Percentiles rank a stretch among this genome's conserved stretches.
These are phyloP conservation scores for Periophthalmus modestus DNA, from an alignment of 2,113 vertebrate species.

Conservation along the genomic window DNA sequence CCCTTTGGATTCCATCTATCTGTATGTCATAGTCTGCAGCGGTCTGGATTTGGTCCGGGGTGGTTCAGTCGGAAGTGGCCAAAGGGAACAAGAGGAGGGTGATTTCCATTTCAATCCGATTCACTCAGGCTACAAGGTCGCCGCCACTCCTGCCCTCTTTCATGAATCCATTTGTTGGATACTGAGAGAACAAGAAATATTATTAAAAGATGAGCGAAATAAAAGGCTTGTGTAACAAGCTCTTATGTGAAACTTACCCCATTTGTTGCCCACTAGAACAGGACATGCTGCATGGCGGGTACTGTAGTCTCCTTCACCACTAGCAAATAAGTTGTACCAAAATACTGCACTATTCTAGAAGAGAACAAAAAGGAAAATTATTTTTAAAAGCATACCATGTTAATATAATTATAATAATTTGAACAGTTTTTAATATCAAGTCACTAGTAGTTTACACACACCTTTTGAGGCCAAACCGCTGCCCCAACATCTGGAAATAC, in stretches of 20 bases:
- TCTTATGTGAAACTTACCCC: slow-evolving; percentile 52
- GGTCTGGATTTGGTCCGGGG: slow-evolving; percentile 36
- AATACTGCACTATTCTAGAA: slow-evolving; percentile 64
- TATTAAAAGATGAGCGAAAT: background rate
- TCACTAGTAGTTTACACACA: slow-evolving; percentile 53
- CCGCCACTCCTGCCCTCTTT: slow-evolving; percentile 96
- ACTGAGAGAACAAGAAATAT: slow-evolving; percentile 72
- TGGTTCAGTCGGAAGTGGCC: slow-evolving; percentile 37
- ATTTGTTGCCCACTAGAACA: slow-evolving; percentile 72
- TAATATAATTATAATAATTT: background rate
- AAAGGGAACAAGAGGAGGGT: background rate
- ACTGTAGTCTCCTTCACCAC: slow-evolving; percentile 71
- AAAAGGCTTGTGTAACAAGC: no score
- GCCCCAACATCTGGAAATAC: slow-evolving; percentile 98
- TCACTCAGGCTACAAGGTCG: slow-evolving; percentile 88
- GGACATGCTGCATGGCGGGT: slow-evolving; percentile 71
- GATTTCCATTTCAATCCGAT: slow-evolving; percentile 63
- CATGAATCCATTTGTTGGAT: slow-evolving; percentile 99
- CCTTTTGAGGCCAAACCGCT: slow-evolving; percentile 93
- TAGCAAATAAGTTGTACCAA: slow-evolving; percentile 72
- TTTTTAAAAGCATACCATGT: background rate
- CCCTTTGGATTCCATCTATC: slow-evolving; percentile 18
- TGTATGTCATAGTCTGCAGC: slow-evolving; percentile 30
- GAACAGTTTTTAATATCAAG: background rate
- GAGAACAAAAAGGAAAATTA: background rate